Conservation (phyloP, 2,113 vertebrate genomes). For the Takifugu flavidus region DNA sequence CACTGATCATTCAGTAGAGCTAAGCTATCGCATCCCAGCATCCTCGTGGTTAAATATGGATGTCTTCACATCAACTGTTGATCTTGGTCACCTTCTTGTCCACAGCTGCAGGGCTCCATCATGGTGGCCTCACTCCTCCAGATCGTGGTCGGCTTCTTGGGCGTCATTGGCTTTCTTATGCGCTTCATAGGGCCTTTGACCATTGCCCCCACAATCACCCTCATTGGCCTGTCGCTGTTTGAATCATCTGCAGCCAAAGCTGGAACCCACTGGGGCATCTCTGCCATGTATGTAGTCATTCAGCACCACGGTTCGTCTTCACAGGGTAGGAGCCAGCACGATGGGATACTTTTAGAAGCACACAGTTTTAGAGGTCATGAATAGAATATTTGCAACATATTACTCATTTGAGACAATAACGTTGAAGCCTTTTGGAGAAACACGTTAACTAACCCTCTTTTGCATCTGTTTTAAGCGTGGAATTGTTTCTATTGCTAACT, state of each 20-base stretch:
- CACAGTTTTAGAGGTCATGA: no score
- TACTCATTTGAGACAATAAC: no score
- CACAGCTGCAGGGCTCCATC: conserved; percentile 88
- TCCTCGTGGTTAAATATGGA: no score
- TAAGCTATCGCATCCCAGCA: neutral
- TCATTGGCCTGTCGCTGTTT: conserved; percentile 88
- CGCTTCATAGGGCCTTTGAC: conserved; percentile 90
- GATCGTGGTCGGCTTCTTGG: conserved; percentile 90
- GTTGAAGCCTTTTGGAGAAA: no score
- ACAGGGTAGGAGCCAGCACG: neutral
- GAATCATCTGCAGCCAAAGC: conserved; percentile 77
- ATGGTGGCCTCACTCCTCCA: conserved; percentile 91
- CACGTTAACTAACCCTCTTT: no score
- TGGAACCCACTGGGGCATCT: conserved; percentile 90
- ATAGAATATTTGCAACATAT: no score
- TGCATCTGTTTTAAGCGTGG: no score
- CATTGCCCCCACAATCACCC: conserved; percentile 88
- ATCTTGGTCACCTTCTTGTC: neutral
- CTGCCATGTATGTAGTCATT: conserved; percentile 78
- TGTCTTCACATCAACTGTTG: neutral
- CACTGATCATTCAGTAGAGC: conserved; percentile 6
- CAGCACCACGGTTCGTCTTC: neutral
- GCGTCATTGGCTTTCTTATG: conserved; percentile 89
- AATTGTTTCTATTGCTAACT: neutral
- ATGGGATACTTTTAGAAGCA: neutral